Conservation (phyloP, 1,140 invertebrate species). For the Pachypsylla venusta region DNA sequence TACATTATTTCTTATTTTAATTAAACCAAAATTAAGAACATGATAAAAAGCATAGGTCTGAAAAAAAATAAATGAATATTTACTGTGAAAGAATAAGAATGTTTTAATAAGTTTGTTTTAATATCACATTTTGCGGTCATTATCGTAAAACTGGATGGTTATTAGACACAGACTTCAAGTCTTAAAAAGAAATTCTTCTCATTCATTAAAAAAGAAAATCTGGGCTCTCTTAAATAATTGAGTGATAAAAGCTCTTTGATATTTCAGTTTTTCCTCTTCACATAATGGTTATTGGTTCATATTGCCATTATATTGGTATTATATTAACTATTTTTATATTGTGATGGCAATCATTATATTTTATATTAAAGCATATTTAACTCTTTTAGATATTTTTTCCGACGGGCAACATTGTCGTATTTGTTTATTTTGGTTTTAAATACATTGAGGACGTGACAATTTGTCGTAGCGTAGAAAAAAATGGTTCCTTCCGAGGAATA, state of each 20-base stretch:
- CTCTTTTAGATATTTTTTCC: too few relatives aligned
- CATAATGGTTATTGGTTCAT: too few relatives aligned
- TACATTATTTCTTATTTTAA: constrained; percentile 1
- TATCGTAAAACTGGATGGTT: not conserved
- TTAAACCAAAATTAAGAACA: constrained; percentile 6
- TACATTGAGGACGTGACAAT: too few relatives aligned
- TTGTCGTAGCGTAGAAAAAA: too few relatives aligned
- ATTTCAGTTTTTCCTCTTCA: too few relatives aligned
- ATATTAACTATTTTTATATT: too few relatives aligned
- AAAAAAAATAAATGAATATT: not conserved
- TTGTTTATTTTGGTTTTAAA: too few relatives aligned
- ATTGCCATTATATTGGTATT: too few relatives aligned
- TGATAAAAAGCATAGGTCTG: not conserved
- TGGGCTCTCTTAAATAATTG: not conserved
- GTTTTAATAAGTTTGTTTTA: not conserved
- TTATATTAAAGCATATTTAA: too few relatives aligned
- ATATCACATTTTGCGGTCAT: not conserved
- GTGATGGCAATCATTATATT: too few relatives aligned
- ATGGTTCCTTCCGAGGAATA: too few relatives aligned
- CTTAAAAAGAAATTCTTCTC: not conserved
- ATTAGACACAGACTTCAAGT: not conserved
- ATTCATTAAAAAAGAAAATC: constrained; percentile 1
- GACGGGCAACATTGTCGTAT: too few relatives aligned
- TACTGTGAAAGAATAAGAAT: not conserved
- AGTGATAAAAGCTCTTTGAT: not conserved